Base-by-base conservation (phyloP, 2,888 invertebrate genomes). In the Euclidia mi region DNA sequence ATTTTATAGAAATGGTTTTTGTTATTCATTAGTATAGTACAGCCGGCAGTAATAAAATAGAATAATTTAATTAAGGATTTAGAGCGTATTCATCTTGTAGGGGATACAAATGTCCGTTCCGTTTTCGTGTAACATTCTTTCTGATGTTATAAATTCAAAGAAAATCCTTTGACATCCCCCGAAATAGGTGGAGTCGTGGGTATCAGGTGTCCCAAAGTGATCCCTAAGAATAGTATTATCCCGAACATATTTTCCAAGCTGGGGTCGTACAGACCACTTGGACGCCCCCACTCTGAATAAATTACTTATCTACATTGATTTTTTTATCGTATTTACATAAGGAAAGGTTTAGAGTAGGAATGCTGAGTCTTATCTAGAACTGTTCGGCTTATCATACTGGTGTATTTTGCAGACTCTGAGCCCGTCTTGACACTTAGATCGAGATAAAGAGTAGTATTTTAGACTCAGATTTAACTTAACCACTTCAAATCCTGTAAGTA, bases 201-300 rank as follows among this genome's bases (percentile, higher is more conserved):
- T 87, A 93, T 93, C 94, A 94, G 94, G 94, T 94, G 94, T 88
- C 77, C 73, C 76, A 79, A 90, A 93, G 84, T 85, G 91, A 88
- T 91, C 87, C 84, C 80, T 82, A 81, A 85, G 85, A 89, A 88
- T 84, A 80, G 85, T 88, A 90, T 92, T 90, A 91, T 90, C 87
- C 86, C 78, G 70, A 88, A 90, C 90, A 91, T 92, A 90, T 92
- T 90, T 88, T 79, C 80, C 86, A 77, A 81, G 76, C 75, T 76
- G 82, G 86, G 91, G 86, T 84, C 83, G 84, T 81, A 81, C 78
- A 82, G 68, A 71, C 59, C 62, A 75, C 59, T 75, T 20, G 73
- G 76, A 84, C 73, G 78, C 82, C 88, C n/a, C 89, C 81, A 86
- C 82, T 90, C 85, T 72, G 92, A 91, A 93, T 93, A 92, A 89